Evolutionary conservation across 2,888 invertebrate species (phyloP), one percentile per base, ranked within the genome.

Genomic region (Lithophane socia): DNA sequence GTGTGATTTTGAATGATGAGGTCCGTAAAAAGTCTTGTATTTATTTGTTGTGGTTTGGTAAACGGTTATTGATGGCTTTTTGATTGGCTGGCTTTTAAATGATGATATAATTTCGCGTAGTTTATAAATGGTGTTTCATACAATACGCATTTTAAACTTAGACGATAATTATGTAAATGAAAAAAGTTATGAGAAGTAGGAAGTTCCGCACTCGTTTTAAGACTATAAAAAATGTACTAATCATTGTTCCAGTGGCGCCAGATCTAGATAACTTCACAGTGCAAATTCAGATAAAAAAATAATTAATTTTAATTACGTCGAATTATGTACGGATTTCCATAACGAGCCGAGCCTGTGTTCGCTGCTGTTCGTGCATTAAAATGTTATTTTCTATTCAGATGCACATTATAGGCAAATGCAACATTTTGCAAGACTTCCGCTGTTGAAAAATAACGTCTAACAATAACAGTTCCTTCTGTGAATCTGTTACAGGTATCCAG

Each of bases 1-100:
- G 77, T 87, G 85, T 82, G 82, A 86, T 80, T 82, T 83, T 72
- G 86, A 86, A 84, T 80, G 86, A 87, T 83, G 75, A 80, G 60
- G 70, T 60, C 70, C 69, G 68, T 83, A 76, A 77, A 88, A 75
- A 73, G 60, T 60, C 64, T 80, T 77, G 77, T 87, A 78, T 82
- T 83, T 85, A 77, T 81, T 84, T 87, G 74, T 84, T 83, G 77
- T 74, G 73, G 81, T 84, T 78, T 75, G 47, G 65, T 81, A 71
- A 85, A 82, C 67, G 71, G 77, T 84, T 83, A 82, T 87, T 84
- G 66, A 85, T 87, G 86, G 77, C 13, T 61, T 73, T 82, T 82
- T 88, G 70, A 87, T 82, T 82, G 73, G 58, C 4, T 61, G 12
- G 18, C 21, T 81, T 75, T 69, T 44, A 24, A 71, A 72, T 72